Conservation (phyloP, 2,797 vertebrate species). For the Acrossocheilus fasciatus region DNA sequence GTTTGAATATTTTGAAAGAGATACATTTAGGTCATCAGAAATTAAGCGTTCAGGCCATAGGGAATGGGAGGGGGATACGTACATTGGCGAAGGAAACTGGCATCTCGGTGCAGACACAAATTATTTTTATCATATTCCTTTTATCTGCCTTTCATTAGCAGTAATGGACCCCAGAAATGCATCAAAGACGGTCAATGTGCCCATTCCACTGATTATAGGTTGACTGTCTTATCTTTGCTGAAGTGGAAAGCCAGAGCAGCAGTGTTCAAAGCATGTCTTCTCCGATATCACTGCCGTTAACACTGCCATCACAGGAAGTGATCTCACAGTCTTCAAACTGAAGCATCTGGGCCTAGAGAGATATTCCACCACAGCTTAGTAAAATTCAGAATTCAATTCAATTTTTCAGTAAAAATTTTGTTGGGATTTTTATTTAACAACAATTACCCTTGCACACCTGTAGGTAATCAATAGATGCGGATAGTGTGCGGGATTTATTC, state of each 20-base stretch:
- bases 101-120: slow-evolving; percentile 37
- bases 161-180: slow-evolving; percentile 49
- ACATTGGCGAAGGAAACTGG: slow-evolving; percentile 29
- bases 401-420: not conserved
- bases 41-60: slow-evolving; percentile 37
- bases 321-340: slow-evolving; percentile 4
- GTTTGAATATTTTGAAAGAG: slow-evolving; percentile 58
- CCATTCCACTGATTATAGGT: slow-evolving; percentile 35
- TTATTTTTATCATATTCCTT: slow-evolving; percentile 53
- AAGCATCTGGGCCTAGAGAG: not conserved
- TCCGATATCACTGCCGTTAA: not conserved
- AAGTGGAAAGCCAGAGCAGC: slow-evolving; percentile 11
- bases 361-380: not conserved
- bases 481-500: not conserved
- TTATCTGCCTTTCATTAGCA: slow-evolving; percentile 50
- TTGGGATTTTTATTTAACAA: not conserved
- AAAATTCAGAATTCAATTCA: not conserved
- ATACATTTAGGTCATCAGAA: slow-evolving; percentile 60
- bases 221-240: slow-evolving; percentile 34
- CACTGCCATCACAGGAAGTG: slow-evolving; percentile 21
- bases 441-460: not conserved
- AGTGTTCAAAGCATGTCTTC: slow-evolving; percentile 15
- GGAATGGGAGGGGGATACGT: slow-evolving; percentile 22
- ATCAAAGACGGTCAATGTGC: slow-evolving; percentile 32
- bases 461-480: not conserved